These are phyloP conservation scores for Diadema setosum DNA, from an alignment of 35 echinoderm and acorn worm genomes.

Conservation along the genomic window DNA sequence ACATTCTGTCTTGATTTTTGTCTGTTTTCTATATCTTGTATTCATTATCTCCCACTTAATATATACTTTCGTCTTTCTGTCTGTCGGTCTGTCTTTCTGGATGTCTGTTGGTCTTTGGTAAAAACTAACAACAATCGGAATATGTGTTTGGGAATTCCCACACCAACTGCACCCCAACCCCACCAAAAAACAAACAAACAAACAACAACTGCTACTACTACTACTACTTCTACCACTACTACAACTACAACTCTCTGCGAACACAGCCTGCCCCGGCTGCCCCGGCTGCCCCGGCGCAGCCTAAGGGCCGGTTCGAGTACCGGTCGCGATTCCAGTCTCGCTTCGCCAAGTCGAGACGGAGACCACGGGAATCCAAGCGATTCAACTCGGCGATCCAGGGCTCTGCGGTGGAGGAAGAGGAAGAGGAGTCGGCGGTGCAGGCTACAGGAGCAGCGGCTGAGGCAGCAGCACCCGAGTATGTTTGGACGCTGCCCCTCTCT, in stretches of 20 bases:
- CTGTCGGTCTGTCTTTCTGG: too few relatives aligned
- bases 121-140: background rate
- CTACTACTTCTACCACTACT: too few relatives aligned
- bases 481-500: too few relatives aligned
- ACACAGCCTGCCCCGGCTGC: background rate
- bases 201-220: too few relatives aligned
- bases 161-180: too few relatives aligned
- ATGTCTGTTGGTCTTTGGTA: background rate
- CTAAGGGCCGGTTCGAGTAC: background rate
- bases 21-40: too few relatives aligned
- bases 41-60: too few relatives aligned
- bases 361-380: background rate
- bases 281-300: background rate
- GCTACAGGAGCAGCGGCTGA: too few relatives aligned
- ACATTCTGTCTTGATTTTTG: too few relatives aligned
- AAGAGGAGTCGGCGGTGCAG: background rate
- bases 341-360: conserved; percentile 19
- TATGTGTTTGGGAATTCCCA: background rate
- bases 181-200: too few relatives aligned
- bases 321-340: conserved; percentile 10
- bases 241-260: background rate
- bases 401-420: background rate
- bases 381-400: background rate
- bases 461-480: too few relatives aligned
- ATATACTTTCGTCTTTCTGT: too few relatives aligned